phyloP scores from a whole-genome alignment of 2,113 vertebrate genomes.

The Calypte anna region DNA sequence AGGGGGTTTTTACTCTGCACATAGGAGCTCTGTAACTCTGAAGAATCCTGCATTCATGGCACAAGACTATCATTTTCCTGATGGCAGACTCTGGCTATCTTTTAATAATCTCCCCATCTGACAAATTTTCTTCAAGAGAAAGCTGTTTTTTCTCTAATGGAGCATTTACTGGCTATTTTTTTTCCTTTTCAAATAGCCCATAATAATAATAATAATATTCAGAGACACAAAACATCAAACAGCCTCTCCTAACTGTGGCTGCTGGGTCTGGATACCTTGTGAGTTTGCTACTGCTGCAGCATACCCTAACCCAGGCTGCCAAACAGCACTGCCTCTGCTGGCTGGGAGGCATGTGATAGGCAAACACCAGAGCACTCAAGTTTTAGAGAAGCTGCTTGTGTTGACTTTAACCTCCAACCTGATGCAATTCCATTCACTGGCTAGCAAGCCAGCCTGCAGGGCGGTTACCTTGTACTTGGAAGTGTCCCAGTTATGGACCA shows the following conservation, averaged over 20 bases:
- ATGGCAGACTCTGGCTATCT: conserved; percentile 33
- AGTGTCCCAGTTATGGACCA: conserved; percentile 99
- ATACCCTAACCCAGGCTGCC: neutral
- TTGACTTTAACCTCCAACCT: no score
- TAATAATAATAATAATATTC: conserved; percentile 69
- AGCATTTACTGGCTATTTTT: conserved; percentile 47
- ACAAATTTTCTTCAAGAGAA: conserved; percentile 55
- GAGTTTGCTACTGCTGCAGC: conserved; percentile 6
- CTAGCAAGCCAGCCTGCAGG: neutral
- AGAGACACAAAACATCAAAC: conserved; percentile 67
- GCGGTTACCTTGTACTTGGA: conserved; percentile 90
- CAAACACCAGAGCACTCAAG: neutral
- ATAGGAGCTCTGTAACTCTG: neutral
- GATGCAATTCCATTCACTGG: neutral
- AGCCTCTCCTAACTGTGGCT: neutral
- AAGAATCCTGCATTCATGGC: neutral
- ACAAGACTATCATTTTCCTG: conserved; percentile 10
- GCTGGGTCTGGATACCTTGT: conserved; percentile 21
- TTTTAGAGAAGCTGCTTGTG: neutral
- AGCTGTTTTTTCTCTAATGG: conserved; percentile 44
- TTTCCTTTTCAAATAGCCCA: conserved; percentile 51
- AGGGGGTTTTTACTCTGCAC: neutral
- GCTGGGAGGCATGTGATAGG: neutral
- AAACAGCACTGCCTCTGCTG: neutral
- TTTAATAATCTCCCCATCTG: conserved; percentile 35